Base-by-base conservation (phyloP, 2,888 invertebrate species). In the Eilema sororculum region DNA sequence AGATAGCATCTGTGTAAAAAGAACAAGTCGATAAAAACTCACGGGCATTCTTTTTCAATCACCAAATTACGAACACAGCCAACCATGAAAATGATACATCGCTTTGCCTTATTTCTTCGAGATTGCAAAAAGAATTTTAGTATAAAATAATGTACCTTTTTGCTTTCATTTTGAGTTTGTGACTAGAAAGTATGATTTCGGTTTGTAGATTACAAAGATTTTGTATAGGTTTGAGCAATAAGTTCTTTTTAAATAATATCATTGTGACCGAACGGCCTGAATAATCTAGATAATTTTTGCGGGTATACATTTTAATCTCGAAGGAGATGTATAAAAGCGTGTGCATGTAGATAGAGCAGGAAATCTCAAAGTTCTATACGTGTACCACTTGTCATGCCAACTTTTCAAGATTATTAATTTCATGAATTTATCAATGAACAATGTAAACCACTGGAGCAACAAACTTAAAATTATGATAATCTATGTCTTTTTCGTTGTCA, bases 31-130 rank as follows among this genome's bases (percentile, higher is more conserved):
- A 20, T 20, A 46, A 5, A 46, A 20, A 46, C 46, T 46, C 46
- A 46, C 46, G 46, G 46, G 46, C 2, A 20, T 9, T 9, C 52
- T 20, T 52, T 52, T 52, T 52, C 52, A 52, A 52, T 52, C 60
- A 28, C 10, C 60, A 30, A 28, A n/a, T 60, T 60, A 30, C 25
- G 20, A 60, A 60, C 28, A 28, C 30, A 28, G 30, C 60, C 20
- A 33, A 60, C 28, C 30, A 30, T 60, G 60, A 30, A 52, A 52
- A 52, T 52, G n/a, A 52, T 52, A 52, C 52, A 52, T 52, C 52
- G 52, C 9, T 52, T 13, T 33, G 25, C 10, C 22, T 3, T 20
- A 16, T 63, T 33, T 37, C 52, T n/a, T 52, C 52, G 52, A 52
- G n/a, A 52, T 52, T 52, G 52, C 52, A 52, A 52, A 52, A 52